These are phyloP conservation scores for Chloroclystis v-ata DNA, from an alignment of 2,888 invertebrate genomes.

Conservation along the genomic window DNA sequence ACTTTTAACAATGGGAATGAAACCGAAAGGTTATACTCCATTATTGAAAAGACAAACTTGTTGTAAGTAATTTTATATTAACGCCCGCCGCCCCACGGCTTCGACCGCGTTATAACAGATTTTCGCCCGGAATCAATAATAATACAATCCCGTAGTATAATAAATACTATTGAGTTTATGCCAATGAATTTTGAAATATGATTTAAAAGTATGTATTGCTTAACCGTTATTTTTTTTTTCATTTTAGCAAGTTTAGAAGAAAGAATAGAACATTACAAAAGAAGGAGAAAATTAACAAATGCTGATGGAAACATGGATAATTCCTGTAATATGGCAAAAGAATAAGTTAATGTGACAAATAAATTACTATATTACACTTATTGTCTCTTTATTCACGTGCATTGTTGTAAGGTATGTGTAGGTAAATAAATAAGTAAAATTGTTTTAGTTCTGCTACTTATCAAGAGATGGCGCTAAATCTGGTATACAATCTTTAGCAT, in stretches of 20 bases:
- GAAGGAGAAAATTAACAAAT: constrained; percentile 74
- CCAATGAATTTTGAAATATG: no score
- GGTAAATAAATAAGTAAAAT: no score
- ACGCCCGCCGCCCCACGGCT: no score
- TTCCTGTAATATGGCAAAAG: constrained; percentile 2
- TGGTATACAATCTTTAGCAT: no score
- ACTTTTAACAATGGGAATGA: constrained; percentile 82
- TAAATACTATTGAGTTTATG: no score
- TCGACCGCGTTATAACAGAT: no score
- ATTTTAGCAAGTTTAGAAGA: constrained; percentile 90
- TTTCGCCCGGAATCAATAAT: no score
- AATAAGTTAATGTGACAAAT: neutral
- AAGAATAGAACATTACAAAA: constrained; percentile 85
- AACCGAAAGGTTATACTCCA: constrained; percentile 83
- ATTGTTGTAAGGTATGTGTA: no score
- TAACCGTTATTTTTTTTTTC: constrained; percentile 27
- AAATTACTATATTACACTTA: neutral
- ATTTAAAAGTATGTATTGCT: no score
- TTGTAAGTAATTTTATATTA: constrained; percentile 77
- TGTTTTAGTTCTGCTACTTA: constrained; percentile 18
- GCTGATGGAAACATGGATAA: constrained; percentile 3
- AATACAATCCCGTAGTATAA: no score
- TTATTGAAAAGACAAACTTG: constrained; percentile 86
- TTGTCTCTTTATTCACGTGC: no score
- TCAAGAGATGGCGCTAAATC: constrained; percentile 22